These are phyloP conservation scores for Trematomus loennbergii DNA, from an alignment of 2,113 vertebrate genomes.

Conservation along the genomic window DNA sequence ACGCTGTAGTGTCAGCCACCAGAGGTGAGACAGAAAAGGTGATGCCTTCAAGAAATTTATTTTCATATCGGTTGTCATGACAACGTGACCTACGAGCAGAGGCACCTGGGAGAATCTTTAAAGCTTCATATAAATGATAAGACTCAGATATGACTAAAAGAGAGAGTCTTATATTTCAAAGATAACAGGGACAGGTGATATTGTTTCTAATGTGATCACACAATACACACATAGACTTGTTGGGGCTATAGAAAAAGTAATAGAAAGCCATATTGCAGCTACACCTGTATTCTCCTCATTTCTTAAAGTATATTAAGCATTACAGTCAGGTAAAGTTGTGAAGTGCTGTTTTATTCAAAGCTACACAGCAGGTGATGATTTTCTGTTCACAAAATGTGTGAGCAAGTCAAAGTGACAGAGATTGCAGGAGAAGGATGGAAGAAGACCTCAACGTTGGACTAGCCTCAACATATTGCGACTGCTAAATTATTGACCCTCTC, in stretches of 20 bases:
- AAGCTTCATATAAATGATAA: constrained; percentile 13
- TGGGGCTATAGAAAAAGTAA: not conserved
- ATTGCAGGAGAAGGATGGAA: constrained; percentile 55
- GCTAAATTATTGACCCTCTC: constrained; percentile 89
- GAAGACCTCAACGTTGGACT: constrained; percentile 48
- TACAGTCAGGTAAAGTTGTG: not conserved
- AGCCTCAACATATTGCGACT: constrained; percentile 84
- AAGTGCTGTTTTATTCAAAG: constrained; percentile 10
- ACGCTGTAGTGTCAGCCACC: constrained; percentile 79
- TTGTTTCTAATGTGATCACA: not conserved
- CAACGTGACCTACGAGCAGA: constrained; percentile 80
- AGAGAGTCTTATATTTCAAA: not conserved
- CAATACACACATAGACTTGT: not conserved
- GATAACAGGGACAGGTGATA: not conserved
- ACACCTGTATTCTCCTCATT: not conserved
- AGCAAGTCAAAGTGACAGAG: constrained; percentile 29
- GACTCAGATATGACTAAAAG: not conserved
- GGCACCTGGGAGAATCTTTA: constrained; percentile 39
- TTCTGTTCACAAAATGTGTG: constrained; percentile 26
- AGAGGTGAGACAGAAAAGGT: constrained; percentile 90
- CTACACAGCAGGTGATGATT: not conserved
- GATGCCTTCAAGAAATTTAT: constrained; percentile 87
- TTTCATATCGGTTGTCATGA: constrained; percentile 88
- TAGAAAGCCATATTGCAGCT: not conserved
- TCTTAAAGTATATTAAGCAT: not conserved